phyloP scores from a whole-genome alignment of 2,113 vertebrate species.

The Chamaetylas fuelleborni region DNA sequence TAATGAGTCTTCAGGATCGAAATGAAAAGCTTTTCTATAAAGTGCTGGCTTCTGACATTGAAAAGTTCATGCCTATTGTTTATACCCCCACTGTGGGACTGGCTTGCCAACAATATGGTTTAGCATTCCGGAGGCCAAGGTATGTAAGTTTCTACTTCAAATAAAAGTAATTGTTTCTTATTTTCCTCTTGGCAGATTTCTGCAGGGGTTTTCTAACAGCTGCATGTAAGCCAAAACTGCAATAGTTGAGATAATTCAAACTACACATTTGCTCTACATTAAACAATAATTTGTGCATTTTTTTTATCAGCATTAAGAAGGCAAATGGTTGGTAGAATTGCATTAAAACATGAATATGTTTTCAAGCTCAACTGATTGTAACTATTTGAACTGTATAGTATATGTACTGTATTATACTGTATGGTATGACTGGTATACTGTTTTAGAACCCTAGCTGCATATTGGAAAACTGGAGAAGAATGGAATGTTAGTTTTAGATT shows the following conservation, averaged over 20 bases:
- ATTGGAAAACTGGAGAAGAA: neutral
- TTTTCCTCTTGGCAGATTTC: slow-evolving; percentile 17
- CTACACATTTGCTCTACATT: neutral
- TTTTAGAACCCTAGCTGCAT: neutral
- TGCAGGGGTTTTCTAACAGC: neutral
- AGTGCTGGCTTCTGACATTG: slow-evolving; percentile 86
- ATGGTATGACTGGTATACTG: neutral
- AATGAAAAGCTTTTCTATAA: slow-evolving; percentile 98
- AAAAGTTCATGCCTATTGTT: slow-evolving; percentile 95
- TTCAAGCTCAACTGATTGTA: neutral
- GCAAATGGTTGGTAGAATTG: neutral
- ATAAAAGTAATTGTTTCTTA: slow-evolving; percentile 19
- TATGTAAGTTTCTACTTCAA: slow-evolving; percentile 74
- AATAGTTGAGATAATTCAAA: slow-evolving; percentile 31
- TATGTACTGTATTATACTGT: neutral
- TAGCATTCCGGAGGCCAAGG: slow-evolving; percentile 91
- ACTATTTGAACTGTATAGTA: neutral
- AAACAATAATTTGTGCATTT: neutral
- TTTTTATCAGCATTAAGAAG: neutral
- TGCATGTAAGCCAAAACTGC: slow-evolving; percentile 19
- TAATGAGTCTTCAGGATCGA: slow-evolving; percentile 94
- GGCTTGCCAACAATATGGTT: slow-evolving; percentile 93
- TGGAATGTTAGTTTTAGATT: neutral
- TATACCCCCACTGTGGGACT: slow-evolving; percentile 96
- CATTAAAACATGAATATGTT: neutral